phyloP scores from a whole-genome alignment of 1,140 invertebrate species.

The honey bee (Apis mellifera) region Amel_HAv3.1 CM009931.2:12379501-12380000 shows the following conservation, averaged over 20 bases:
- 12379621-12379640: neutral
- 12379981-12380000: neutral
- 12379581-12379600: neutral
- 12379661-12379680: neutral
- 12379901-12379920: neutral
- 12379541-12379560: neutral
- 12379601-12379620: neutral
- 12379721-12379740: no score
- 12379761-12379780: neutral
- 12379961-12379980: slow-evolving; percentile 9
- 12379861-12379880: neutral
- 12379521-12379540: neutral
- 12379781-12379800: neutral
- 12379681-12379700: no score
- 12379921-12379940: neutral
- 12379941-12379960: slow-evolving; percentile 1
- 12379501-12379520: slow-evolving; percentile 32
- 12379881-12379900: slow-evolving; percentile 19
- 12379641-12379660: neutral
- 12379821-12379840: neutral
- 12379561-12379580: neutral
- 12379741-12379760: neutral
- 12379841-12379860: slow-evolving; percentile 23
- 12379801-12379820: neutral
- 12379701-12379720: no score